Evolutionary conservation across 2,888 invertebrate genomes (phyloP).

Genomic region (Suillia variegata): DNA sequence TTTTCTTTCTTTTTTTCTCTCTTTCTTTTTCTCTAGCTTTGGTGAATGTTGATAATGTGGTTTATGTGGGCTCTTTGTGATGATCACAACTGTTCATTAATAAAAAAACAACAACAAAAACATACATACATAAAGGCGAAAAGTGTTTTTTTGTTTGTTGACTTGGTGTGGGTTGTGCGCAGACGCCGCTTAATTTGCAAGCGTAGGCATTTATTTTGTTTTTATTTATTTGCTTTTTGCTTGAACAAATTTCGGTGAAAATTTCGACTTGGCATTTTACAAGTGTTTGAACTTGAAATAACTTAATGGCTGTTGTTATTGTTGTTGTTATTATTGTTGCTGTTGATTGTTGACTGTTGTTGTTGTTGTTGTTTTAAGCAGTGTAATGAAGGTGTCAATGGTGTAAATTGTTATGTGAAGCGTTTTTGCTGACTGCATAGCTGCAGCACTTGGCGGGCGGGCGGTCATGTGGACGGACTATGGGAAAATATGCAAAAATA

Average conservation of each 20-base stretch:
- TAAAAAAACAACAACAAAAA: conserved; percentile 8
- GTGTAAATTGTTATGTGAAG: conserved; percentile 14
- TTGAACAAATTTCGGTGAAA: too few relatives aligned
- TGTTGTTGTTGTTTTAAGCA: not conserved
- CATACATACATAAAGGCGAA: too few relatives aligned
- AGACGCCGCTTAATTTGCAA: not conserved
- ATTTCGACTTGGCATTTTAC: not conserved
- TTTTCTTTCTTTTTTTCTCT: conserved; percentile 14
- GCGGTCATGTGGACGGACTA: too few relatives aligned
- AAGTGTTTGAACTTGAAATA: conserved; percentile 12
- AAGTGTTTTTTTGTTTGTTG: not conserved
- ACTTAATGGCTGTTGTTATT: conserved; percentile 7
- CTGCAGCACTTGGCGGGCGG: too few relatives aligned
- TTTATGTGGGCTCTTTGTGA: conserved; percentile 11
- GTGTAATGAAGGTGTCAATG: conserved; percentile 11
- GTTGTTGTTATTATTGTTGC: not conserved
- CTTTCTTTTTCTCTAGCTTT: not conserved
- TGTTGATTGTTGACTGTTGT: not conserved
- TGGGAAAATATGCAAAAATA: too few relatives aligned
- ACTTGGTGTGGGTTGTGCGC: not conserved
- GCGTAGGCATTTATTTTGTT: not conserved
- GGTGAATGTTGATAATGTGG: too few relatives aligned
- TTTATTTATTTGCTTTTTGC: too few relatives aligned
- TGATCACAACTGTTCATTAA: not conserved
- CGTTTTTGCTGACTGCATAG: not conserved